Conservation (phyloP, 1,140 invertebrate genomes). For the Heliconius melpomene region DNA sequence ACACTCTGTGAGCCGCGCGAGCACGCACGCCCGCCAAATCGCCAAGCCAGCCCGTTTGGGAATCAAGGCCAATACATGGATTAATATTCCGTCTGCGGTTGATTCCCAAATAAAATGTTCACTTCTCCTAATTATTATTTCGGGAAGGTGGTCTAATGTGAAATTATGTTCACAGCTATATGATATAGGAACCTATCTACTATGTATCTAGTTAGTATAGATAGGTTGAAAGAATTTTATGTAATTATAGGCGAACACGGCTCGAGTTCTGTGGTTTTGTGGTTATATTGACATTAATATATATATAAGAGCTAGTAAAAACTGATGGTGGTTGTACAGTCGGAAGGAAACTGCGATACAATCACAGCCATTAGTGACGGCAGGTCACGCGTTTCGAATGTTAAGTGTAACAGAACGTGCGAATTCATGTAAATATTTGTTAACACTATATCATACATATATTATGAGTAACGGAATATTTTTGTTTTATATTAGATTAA, state of each 20-base stretch:
- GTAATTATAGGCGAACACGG: background rate
- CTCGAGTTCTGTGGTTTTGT: constrained; percentile 4
- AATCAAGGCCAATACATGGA: constrained; percentile 74
- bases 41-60: constrained; percentile 68
- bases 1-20: constrained; percentile 54
- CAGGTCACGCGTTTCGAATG: constrained; percentile 38
- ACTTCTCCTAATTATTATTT: constrained; percentile 75
- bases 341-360: constrained; percentile 43
- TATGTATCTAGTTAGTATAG: background rate
- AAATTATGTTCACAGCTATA: constrained; percentile 60
- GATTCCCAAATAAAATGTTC: constrained; percentile 71
- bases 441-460: constrained; percentile 22
- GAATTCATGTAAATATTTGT: constrained; percentile 38
- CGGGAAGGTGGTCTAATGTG: constrained; percentile 50
- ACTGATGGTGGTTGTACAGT: constrained; percentile 23
- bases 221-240: background rate
- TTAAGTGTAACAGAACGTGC: constrained; percentile 32
- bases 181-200: background rate
- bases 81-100: constrained; percentile 69
- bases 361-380: constrained; percentile 40
- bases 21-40: constrained; percentile 70
- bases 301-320: constrained; percentile 25
- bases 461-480: constrained; percentile 2
- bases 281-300: constrained; percentile 10
- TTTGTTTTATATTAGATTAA: background rate